Percentiles rank a stretch among this genome's conserved stretches.
Conservation (phyloP, 2,888 invertebrate genomes). For the Ptilodon capucinus region DNA sequence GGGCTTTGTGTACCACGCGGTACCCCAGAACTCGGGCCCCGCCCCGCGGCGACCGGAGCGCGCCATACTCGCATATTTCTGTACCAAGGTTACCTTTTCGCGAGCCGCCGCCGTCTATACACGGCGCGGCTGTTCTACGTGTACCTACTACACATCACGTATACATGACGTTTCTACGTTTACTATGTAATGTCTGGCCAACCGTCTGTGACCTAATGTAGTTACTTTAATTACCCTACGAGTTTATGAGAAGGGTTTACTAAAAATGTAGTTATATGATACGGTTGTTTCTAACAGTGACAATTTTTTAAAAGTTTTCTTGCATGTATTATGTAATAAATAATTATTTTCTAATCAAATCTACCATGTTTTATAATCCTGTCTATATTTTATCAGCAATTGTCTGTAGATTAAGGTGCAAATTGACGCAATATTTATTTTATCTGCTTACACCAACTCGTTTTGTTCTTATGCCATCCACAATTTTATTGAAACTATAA, state of each 20-base stretch:
- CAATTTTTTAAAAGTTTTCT: no score
- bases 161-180: constrained; percentile 13
- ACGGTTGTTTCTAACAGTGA: no score
- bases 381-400: not conserved
- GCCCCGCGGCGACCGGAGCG: constrained; percentile 19
- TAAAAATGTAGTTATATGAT: no score
- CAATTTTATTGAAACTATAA: constrained; percentile 39
- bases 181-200: constrained; percentile 5
- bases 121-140: constrained; percentile 10
- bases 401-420: not conserved
- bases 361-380: no score
- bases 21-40: constrained; percentile 18
- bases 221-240: no score
- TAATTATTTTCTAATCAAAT: no score
- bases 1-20: not conserved
- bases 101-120: constrained; percentile 32
- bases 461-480: constrained; percentile 7
- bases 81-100: constrained; percentile 59
- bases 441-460: not conserved
- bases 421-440: not conserved
- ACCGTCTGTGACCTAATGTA: not conserved
- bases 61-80: constrained; percentile 48
- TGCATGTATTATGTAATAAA: no score
- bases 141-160: constrained; percentile 5
- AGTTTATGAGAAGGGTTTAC: not conserved